These are phyloP conservation scores for Plutella xylostella DNA, from an alignment of 2,888 invertebrate genomes.

Conservation along the genomic window DNA sequence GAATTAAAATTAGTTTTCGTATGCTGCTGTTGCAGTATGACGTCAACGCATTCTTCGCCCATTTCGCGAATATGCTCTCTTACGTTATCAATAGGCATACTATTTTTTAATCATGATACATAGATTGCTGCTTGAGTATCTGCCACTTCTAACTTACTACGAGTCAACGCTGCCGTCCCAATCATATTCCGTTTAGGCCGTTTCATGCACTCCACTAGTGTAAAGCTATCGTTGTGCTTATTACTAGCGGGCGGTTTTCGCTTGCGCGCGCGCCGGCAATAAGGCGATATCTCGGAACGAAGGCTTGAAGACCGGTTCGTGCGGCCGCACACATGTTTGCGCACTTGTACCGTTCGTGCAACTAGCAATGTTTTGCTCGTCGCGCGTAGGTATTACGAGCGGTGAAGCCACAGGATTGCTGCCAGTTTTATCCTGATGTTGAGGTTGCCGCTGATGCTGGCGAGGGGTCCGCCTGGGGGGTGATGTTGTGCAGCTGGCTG, in stretches of 20 bases:
- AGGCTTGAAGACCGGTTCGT: background rate
- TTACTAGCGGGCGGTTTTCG: background rate
- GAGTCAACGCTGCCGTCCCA: background rate
- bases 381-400: no score
- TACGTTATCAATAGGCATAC: background rate
- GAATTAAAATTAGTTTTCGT: no score
- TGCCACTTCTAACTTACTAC: background rate
- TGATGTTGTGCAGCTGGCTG: no score
- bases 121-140: background rate
- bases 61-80: background rate
- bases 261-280: background rate
- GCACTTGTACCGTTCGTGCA: no score
- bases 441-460: no score
- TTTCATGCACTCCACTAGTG: background rate
- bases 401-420: no score
- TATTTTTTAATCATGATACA: background rate
- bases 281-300: background rate
- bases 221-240: background rate
- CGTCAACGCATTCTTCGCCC: conserved; percentile 1
- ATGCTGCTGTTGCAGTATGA: background rate
- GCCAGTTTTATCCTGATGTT: no score
- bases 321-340: no score
- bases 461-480: no score
- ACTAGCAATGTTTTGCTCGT: no score
- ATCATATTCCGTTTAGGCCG: background rate